Evolutionary conservation across 2,888 invertebrate genomes (phyloP), one percentile per base, ranked within the genome.

Genomic region (Furcula furcula): DNA sequence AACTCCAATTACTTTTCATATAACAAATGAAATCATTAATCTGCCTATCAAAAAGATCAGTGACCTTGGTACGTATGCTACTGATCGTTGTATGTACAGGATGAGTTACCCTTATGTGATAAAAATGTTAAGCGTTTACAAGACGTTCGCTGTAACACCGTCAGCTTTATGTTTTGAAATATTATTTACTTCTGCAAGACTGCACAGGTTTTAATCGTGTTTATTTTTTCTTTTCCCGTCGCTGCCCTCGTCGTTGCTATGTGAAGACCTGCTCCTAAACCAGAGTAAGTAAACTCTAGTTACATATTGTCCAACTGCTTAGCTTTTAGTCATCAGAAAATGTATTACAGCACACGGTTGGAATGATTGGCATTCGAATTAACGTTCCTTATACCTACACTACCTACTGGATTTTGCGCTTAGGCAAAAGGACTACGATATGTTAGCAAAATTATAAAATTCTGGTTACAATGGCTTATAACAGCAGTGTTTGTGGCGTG

Each of bases 201-300:
- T 54, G 57, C 57, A 55, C 29, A 42, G 41, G 44, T 48, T 73
- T 59, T 84, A 83, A 87, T 82, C 57, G 43, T 63, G 49, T 68
- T 48, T 67, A 63, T 40, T 54, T 72, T 74, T 79, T 78, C 64
- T 71, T 66, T 76, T 77, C 70, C 68, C 69, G 74, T 73, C 70
- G 77, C 84, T 76, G 88, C 72, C 54, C 71, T 60, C 67, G 55
- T 56, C 61, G 69, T 68, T 53, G 70, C 76, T 65, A 77, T 76
- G 55, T 83, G 90, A 90, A 91, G 92, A 82, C 91, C 91, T 83
- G 91, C 92, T 86, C 91, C 90, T 83, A 92, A 91, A 89, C 91
- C 82, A 87, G 92, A 92, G 92, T 92, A 91, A 92, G 92, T 92
- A 78, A 46, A 58, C 42, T 49, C 52, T 47, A 28, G 40, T 41